These are phyloP conservation scores for Baryphthengus martii DNA, from an alignment of 2,113 vertebrate genomes.

Conservation along the genomic window DNA sequence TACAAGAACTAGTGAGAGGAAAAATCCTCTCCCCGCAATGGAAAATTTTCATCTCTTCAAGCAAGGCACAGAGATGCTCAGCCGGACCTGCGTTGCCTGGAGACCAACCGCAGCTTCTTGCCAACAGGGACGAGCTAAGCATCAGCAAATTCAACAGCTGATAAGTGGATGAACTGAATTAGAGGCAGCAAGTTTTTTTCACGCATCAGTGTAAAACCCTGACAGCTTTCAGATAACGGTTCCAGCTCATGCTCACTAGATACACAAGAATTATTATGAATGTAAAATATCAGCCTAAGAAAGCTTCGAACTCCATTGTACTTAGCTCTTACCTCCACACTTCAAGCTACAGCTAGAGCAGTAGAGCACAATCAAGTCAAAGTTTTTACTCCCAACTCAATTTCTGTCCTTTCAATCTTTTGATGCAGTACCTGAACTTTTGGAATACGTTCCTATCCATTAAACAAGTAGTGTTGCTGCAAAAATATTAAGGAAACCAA, in stretches of 20 bases:
- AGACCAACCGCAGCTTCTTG: constrained; percentile 46
- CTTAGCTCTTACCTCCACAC: neutral
- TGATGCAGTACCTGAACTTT: neutral
- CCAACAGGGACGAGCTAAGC: constrained; percentile 24
- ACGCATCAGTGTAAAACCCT: neutral
- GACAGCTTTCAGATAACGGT: neutral
- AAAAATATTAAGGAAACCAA: neutral
- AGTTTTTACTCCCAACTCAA: neutral
- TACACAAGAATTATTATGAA: neutral
- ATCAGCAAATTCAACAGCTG: constrained; percentile 51
- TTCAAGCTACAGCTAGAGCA: neutral
- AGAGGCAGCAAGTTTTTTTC: neutral
- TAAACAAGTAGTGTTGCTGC: neutral
- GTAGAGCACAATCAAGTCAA: neutral
- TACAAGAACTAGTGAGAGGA: constrained; percentile 13
- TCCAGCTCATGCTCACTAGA: neutral
- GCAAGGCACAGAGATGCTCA: constrained; percentile 60
- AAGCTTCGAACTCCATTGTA: neutral
- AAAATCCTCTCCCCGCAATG: constrained; percentile 67
- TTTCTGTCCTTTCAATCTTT: neutral
- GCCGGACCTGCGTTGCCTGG: constrained; percentile 67
- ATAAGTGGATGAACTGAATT: neutral
- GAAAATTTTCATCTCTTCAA: constrained; percentile 76
- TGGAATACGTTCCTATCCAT: neutral
- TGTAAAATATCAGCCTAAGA: neutral